Evolutionary conservation across 2,113 vertebrate species (phyloP).

Genomic region (Pelecanus crispus): DNA sequence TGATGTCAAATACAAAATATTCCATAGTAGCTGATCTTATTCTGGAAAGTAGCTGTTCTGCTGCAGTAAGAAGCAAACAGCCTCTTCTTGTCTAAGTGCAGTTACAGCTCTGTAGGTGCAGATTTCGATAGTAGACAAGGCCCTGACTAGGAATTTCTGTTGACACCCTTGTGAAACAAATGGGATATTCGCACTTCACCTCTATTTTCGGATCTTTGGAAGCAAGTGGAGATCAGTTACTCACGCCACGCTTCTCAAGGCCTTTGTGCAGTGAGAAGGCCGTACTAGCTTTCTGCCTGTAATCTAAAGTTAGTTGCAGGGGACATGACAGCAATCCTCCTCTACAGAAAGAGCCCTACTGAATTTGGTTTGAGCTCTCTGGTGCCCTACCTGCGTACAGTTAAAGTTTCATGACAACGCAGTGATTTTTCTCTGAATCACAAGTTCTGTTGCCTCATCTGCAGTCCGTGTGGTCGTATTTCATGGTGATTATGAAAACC

Average conservation of each 20-base stretch:
- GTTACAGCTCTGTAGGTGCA: not conserved
- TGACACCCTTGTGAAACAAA: constrained; percentile 30
- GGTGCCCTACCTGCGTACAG: not conserved
- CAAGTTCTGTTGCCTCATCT: not conserved
- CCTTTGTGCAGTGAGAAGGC: constrained; percentile 11
- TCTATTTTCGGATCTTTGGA: constrained; percentile 45
- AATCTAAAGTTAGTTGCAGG: not conserved
- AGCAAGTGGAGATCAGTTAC: constrained; percentile 25
- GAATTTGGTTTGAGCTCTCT: not conserved
- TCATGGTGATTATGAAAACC: not conserved
- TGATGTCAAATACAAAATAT: not conserved
- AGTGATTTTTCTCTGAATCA: not conserved
- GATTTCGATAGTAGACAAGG: not conserved
- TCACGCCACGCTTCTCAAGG: not conserved
- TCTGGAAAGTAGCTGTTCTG: not conserved
- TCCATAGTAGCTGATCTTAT: not conserved
- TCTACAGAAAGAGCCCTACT: not conserved
- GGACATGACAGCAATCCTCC: not conserved
- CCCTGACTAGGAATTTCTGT: not conserved
- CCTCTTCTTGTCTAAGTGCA: not conserved
- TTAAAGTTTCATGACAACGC: not conserved
- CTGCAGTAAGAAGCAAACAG: not conserved
- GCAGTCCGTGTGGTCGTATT: not conserved
- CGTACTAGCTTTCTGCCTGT: not conserved
- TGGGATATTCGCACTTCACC: constrained; percentile 32